Evolutionary conservation across 2,888 invertebrate species (phyloP), one percentile per base, ranked within the genome.

Genomic region (Zootermopsis nevadensis): DNA sequence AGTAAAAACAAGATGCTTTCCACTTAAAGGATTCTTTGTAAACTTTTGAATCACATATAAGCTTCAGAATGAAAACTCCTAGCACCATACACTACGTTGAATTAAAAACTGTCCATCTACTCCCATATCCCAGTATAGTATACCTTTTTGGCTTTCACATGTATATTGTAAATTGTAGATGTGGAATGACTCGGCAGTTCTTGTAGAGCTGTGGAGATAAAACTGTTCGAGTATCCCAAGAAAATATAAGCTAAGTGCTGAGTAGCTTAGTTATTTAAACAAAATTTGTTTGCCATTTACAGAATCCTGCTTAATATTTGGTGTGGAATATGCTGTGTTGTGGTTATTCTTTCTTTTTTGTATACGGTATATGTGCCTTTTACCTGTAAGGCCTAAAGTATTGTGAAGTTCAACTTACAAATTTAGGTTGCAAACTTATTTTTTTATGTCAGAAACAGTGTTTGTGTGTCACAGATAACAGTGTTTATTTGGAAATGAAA

Each of bases 1-100:
- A 85, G 83, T 84, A 85, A 85, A 85, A 77, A 80, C 53, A 82
- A 81, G 80, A 38, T 82, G 84, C 85, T 85, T 84, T 84, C 83
- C 83, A 85, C 83, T 84, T 72, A 53, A 77, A 83, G 55, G 53
- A 72, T 82, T 82, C 66, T 69, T 84, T 81, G 48, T 76, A 76
- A 60, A 60, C 42, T 42, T 81, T 30, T 72, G 74, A 42, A 74
- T 81, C 77, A 82, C 69, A 60, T 72, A 53, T 82, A 53, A 72
- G 33, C 76, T 42, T 77, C 27, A 38, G 30, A 82, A 81, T 42
- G 27, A n/a, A 82, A 77, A 69, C 60, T 69, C 35, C 69, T 53
- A 77, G 66, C 82, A 77, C 66, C 38, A 53, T 48, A 31, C 81
- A 80, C 42, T 33, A 27, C 79, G 27, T 69, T 81, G 30, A 80